These are phyloP conservation scores for Ophthalmolycus amberensis DNA, from an alignment of 2,113 vertebrate genomes.

Conservation along the genomic window DNA sequence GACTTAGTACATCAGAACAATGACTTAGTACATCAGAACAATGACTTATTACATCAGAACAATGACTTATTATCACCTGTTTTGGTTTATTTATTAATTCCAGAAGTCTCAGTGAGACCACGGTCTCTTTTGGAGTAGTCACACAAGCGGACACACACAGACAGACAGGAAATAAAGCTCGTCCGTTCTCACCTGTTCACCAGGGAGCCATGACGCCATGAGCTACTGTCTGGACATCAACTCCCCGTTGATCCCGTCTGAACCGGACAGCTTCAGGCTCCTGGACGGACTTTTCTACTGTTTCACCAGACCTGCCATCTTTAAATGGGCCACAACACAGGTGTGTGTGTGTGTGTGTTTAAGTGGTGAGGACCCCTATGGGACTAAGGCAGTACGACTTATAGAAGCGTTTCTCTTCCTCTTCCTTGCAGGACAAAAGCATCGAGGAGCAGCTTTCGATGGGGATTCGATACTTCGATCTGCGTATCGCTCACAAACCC, in stretches of 20 bases:
- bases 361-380: no score
- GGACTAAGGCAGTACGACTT: not conserved
- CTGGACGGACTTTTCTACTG: constrained; percentile 84
- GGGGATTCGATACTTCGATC: constrained; percentile 91
- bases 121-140: no score
- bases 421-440: constrained; percentile 78
- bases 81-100: not conserved
- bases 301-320: constrained; percentile 85
- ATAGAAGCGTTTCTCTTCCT: not conserved
- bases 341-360: constrained; percentile 61
- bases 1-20: no score
- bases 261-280: constrained; percentile 83
- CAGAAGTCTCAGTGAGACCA: not conserved
- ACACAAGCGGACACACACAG: no score
- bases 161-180: no score
- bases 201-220: constrained; percentile 93
- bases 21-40: no score
- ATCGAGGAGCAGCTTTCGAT: constrained; percentile 88
- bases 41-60: no score
- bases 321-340: constrained; percentile 92
- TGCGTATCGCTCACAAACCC: constrained; percentile 88
- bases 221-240: constrained; percentile 90
- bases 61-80: no score
- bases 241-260: constrained; percentile 85
- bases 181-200: not conserved